Conservation (phyloP, 2,888 invertebrate genomes). For the Anticlea derivata region DNA sequence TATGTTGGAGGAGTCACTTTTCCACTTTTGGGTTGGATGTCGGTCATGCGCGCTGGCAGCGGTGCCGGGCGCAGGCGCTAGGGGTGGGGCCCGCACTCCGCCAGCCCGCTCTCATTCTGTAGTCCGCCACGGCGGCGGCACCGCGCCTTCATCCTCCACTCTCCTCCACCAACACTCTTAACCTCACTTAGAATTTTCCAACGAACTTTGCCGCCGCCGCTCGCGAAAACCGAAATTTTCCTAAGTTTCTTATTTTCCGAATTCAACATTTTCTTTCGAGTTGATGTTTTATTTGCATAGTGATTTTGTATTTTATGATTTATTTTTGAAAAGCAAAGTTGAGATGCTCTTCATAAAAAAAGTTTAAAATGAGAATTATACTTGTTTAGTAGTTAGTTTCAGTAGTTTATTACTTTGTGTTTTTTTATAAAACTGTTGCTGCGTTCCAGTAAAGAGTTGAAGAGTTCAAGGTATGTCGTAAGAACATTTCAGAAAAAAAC, state of each 20-base stretch:
- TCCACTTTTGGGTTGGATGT: slow-evolving; percentile 81
- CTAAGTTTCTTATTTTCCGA: slow-evolving; percentile 61
- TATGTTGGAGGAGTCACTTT: slow-evolving; percentile 82
- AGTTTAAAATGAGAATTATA: slow-evolving; percentile 12
- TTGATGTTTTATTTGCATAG: slow-evolving; percentile 60
- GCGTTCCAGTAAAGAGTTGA: slow-evolving; percentile 25
- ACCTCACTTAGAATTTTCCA: slow-evolving; percentile 45
- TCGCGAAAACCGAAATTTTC: slow-evolving; percentile 59
- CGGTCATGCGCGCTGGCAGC: slow-evolving; percentile 73
- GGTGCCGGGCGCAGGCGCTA: slow-evolving; percentile 68
- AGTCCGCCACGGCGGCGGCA: slow-evolving; percentile 76
- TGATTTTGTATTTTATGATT: slow-evolving; percentile 56
- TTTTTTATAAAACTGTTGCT: slow-evolving; percentile 46
- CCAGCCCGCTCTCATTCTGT: slow-evolving; percentile 76
- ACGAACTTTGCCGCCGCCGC: slow-evolving; percentile 72
- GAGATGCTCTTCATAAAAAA: slow-evolving; percentile 21
- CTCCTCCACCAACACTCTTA: slow-evolving; percentile 53
- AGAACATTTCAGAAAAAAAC: slow-evolving; percentile 38
- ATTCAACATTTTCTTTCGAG: slow-evolving; percentile 50
- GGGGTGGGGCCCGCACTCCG: slow-evolving; percentile 76
- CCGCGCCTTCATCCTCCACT: slow-evolving; percentile 57
- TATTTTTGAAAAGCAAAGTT: slow-evolving; percentile 43
- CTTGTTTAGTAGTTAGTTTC: slow-evolving; percentile 28
- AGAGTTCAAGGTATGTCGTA: slow-evolving; percentile 33
- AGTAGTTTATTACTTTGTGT: slow-evolving; percentile 62